Percentiles rank a stretch among this genome's conserved stretches.
Evolutionary conservation across 2,888 invertebrate genomes (phyloP).

Genomic region (Falcaria lacertinaria): DNA sequence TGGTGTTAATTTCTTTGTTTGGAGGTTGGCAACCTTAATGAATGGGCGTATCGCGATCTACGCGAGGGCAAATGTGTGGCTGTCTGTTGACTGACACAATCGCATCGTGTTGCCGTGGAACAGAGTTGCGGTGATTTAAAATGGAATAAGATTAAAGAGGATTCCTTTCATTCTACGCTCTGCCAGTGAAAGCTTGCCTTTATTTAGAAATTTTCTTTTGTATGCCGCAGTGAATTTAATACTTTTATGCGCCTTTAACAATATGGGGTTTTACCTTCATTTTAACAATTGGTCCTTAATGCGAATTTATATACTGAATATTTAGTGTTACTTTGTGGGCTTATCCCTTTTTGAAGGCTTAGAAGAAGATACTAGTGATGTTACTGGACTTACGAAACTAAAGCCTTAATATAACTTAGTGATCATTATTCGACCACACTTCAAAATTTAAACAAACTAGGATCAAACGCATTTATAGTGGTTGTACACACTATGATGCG

Average conservation of each 20-base stretch:
- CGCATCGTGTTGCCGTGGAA: slow-evolving; percentile 1
- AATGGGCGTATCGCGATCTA: slow-evolving; percentile 1
- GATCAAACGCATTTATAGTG: too few species aligned
- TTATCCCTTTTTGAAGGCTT: too few species aligned
- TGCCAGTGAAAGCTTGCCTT: not conserved
- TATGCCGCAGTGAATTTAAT: not conserved
- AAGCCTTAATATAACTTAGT: too few species aligned
- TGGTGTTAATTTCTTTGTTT: too few species aligned
- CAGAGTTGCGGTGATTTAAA: slow-evolving; percentile 2
- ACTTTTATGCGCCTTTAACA: not conserved
- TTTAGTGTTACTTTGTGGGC: slow-evolving; percentile 49
- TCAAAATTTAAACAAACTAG: too few species aligned
- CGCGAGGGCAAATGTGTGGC: not conserved
- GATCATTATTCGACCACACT: too few species aligned
- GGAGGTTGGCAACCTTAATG: not conserved
- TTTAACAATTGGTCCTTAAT: too few species aligned
- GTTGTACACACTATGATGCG: too few species aligned
- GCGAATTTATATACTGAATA: slow-evolving; percentile 13
- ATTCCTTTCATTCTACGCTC: slow-evolving; percentile 1
- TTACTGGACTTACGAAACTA: too few species aligned
- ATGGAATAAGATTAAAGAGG: slow-evolving; percentile 1
- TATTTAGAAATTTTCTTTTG: not conserved
- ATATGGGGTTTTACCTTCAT: not conserved
- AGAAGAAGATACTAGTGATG: too few species aligned
- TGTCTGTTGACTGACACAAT: slow-evolving; percentile 4